Evolutionary conservation across 2,888 invertebrate genomes (phyloP).

Genomic region (Thelaira solivaga): DNA sequence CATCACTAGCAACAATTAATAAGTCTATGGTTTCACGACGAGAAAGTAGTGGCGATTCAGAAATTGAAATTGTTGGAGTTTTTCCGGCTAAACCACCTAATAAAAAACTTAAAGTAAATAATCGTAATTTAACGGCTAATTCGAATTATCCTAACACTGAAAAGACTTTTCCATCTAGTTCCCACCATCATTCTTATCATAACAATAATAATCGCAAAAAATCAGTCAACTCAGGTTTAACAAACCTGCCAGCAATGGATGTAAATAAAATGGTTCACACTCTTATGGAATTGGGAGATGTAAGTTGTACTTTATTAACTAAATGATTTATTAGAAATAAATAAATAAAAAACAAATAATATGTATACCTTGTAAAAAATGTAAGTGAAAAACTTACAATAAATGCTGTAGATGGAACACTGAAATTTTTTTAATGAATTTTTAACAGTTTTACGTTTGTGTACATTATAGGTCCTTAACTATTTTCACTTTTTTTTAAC

Average conservation of each 20-base stretch:
- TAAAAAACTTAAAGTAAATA: slow-evolving; percentile 50
- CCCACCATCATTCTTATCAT: slow-evolving; percentile 2
- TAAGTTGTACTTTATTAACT: slow-evolving; percentile 17
- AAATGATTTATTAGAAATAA: background rate
- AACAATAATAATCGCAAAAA: slow-evolving; percentile 62
- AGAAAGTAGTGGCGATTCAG: slow-evolving; percentile 75
- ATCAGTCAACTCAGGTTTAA: slow-evolving; percentile 60
- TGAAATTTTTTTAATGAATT: no score
- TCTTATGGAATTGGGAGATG: slow-evolving; percentile 77
- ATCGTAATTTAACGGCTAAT: slow-evolving; percentile 25
- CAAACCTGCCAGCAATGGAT: slow-evolving; percentile 70
- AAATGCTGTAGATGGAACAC: no score
- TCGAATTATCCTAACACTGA: slow-evolving; percentile 42
- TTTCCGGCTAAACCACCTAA: slow-evolving; percentile 67
- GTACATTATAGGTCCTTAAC: no score
- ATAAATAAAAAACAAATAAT: background rate
- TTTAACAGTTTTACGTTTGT: no score
- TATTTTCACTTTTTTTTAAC: no score
- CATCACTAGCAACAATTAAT: background rate
- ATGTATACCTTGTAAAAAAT: no score
- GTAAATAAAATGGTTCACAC: slow-evolving; percentile 78
- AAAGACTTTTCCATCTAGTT: slow-evolving; percentile 19
- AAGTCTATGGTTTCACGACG: slow-evolving; percentile 55
- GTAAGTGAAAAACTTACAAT: no score
- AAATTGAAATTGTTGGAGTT: slow-evolving; percentile 75